A percentile compares a stretch with the other conserved stretches of the same genome.
phyloP scores from a whole-genome alignment of 1,140 invertebrate genomes.

The Nasonia vitripennis region DNA sequence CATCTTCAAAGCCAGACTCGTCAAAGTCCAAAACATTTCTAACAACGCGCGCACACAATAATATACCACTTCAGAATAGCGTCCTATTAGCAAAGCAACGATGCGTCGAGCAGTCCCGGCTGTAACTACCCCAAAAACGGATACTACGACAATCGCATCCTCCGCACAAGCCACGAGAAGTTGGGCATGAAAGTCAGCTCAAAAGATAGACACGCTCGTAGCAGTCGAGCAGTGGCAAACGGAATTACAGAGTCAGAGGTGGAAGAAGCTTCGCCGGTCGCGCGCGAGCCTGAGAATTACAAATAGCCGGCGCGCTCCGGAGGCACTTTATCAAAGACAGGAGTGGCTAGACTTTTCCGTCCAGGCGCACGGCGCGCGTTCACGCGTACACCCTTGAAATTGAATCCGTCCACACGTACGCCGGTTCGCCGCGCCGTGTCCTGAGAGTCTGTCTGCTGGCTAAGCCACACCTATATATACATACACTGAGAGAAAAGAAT shows the following conservation, averaged over 20 bases:
- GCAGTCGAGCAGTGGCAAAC: background rate
- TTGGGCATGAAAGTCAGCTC: background rate
- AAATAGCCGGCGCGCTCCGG: background rate
- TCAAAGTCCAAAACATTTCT: no score
- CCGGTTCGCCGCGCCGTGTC: background rate
- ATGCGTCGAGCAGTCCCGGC: no score
- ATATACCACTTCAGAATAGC: no score
- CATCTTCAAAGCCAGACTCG: no score
- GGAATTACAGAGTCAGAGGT: slow-evolving; percentile 21
- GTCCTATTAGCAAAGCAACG: no score
- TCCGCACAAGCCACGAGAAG: background rate
- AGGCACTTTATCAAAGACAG: slow-evolving; percentile 28
- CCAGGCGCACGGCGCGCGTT: background rate
- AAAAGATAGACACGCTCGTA: background rate
- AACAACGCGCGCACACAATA: no score
- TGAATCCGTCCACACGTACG: slow-evolving; percentile 32
- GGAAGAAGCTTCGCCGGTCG: background rate
- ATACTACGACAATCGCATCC: no score
- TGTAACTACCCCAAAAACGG: no score
- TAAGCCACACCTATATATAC: background rate
- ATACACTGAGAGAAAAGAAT: no score
- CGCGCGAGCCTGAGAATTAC: background rate
- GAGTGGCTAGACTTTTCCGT: background rate
- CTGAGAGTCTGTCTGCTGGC: background rate
- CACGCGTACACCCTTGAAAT: slow-evolving; percentile 25